Conservation (phyloP, 2,888 invertebrate species). For the Ditula angustiorana region DNA sequence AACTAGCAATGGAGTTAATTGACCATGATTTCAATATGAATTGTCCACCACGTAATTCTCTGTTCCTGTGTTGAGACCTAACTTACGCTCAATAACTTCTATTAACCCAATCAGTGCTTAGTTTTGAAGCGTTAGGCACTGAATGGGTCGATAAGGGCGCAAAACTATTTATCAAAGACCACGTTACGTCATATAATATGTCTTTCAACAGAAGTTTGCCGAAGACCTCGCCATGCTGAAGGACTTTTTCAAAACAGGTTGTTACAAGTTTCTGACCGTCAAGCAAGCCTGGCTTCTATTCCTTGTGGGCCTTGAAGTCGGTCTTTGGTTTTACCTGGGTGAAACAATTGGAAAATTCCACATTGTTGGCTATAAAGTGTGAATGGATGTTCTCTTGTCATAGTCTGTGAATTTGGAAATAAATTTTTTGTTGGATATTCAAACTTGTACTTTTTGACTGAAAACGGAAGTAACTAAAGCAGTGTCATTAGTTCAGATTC, state of each 20-base stretch:
- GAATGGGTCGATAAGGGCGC: too few species aligned
- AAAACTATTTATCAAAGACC: too few species aligned
- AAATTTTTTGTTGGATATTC: neutral
- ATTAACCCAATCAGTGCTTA: too few species aligned
- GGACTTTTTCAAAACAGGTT: slow-evolving; percentile 60
- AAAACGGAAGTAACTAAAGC: too few species aligned
- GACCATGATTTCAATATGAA: too few species aligned
- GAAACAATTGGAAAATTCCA: slow-evolving; percentile 75
- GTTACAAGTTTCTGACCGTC: slow-evolving; percentile 64
- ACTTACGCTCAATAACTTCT: too few species aligned
- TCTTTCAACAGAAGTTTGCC: slow-evolving; percentile 58
- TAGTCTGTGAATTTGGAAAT: neutral
- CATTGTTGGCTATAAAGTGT: slow-evolving; percentile 72
- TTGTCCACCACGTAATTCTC: too few species aligned
- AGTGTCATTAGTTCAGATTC: too few species aligned
- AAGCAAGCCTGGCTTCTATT: slow-evolving; percentile 69
- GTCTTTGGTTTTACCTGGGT: slow-evolving; percentile 72
- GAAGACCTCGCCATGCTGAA: slow-evolving; percentile 55
- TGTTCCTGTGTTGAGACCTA: too few species aligned
- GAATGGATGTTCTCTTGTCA: slow-evolving; percentile 24
- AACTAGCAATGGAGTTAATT: too few species aligned
- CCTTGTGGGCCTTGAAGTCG: slow-evolving; percentile 64
- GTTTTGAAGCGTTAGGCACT: too few species aligned
- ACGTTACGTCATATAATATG: too few species aligned
- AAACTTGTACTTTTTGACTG: neutral